A percentile compares a stretch with the other conserved stretches of the same genome.
phyloP scores from a whole-genome alignment of 2,888 invertebrate genomes.

The Aplocera efformata region DNA sequence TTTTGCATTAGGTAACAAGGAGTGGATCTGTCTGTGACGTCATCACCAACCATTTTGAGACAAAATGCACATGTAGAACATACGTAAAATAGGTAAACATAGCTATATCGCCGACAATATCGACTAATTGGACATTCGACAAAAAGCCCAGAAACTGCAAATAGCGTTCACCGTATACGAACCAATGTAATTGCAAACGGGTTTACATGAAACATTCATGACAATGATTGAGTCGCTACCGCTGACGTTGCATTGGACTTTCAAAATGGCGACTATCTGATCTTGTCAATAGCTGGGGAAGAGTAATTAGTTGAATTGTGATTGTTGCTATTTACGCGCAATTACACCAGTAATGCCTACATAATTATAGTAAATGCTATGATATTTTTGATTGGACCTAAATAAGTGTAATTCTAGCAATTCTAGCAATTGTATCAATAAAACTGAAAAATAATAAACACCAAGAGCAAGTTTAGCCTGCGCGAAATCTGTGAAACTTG shows the following conservation, averaged over 20 bases:
- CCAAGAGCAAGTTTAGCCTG: conserved; percentile 51
- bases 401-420: neutral
- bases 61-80: no score
- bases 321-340: conserved; percentile 11
- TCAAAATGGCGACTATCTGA: conserved; percentile 32
- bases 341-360: conserved; percentile 13
- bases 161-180: conserved; percentile 30
- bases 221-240: conserved; percentile 60
- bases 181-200: conserved; percentile 52
- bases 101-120: conserved; percentile 41
- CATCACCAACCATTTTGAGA: no score
- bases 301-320: conserved; percentile 9
- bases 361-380: conserved; percentile 13
- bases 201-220: conserved; percentile 71
- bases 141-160: conserved; percentile 46
- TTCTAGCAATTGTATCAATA: conserved; percentile 5
- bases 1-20: no score
- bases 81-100: conserved; percentile 10
- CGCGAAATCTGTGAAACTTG: conserved; percentile 78
- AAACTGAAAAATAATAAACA: conserved; percentile 38
- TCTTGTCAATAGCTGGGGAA: conserved; percentile 22
- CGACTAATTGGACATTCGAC: conserved; percentile 53
- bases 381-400: conserved; percentile 1
- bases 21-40: no score
- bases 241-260: conserved; percentile 41